Evolutionary conservation across 2,888 invertebrate genomes (phyloP), one percentile per base, ranked within the genome.

Genomic region (Lamellibrachia satsuma): DNA sequence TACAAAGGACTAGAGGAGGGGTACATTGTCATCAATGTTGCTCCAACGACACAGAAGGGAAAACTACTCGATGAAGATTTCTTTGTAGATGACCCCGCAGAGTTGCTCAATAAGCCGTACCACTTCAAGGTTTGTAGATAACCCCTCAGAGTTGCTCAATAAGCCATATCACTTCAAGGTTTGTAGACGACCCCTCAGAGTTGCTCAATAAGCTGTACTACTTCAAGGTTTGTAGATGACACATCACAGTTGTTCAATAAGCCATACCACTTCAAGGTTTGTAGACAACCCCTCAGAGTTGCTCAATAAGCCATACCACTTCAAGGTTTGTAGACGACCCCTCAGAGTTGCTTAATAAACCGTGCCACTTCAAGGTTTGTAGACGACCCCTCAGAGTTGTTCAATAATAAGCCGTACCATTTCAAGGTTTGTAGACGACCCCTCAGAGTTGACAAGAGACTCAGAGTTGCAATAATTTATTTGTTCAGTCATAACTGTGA

Each of bases 1-100:
- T 96, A 96, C 94, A 96, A 97, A 95, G 96, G 96, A 7, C 95
- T 95, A 92, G 96, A 96, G 93, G 96, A 96, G 92, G 96, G 96
- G 4, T 94, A 94, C 91, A 93, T 96, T 52, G 94, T 93, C 57
- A 95, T 96, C 9, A 95, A 95, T 93, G 95, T 96, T 90, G 94
- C 95, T 3, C 96, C 96, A 1, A 96, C 96, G 93, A 94, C 94
- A 55, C 94, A 94, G 91, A 95, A 94, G 92, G 96, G 96, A 8
- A 95, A 95, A 93, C 94, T 95, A 0, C 93, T 96, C 11, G 96
- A 95, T 92, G 96, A 96, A 60, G 96, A 96, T 93, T 94, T 95
- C 93, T 96, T 96, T 94, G 96, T 96, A 9, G 96, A 96, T 57
- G 95, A 96, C 92, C 96, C 96, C 2, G 94, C 93, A 15, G 96